These are phyloP conservation scores for Drosophila prostipennis DNA, from an alignment of 2,888 invertebrate species.

Conservation along the genomic window DNA sequence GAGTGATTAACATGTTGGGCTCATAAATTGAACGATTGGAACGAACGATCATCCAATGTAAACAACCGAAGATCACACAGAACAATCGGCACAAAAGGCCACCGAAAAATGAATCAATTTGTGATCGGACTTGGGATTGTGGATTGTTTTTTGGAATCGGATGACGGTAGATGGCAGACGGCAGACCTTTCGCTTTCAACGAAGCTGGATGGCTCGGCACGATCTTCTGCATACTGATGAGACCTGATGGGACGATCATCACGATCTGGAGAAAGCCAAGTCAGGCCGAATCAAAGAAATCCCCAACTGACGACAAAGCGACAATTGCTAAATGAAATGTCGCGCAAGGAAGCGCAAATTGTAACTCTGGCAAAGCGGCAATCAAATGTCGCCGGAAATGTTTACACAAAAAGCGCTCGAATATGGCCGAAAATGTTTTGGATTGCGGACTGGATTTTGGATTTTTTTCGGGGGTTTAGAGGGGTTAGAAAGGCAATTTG, in stretches of 20 bases:
- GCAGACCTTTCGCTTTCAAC: constrained; percentile 73
- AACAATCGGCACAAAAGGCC: constrained; percentile 34
- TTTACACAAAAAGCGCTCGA: constrained; percentile 45
- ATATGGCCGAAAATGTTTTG: constrained; percentile 37
- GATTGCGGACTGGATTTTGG: not conserved
- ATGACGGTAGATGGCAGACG: constrained; percentile 22
- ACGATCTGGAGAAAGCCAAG: constrained; percentile 69
- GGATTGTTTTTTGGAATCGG: not conserved
- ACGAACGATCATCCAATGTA: constrained; percentile 19
- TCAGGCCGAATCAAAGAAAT: constrained; percentile 39
- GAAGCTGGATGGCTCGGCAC: constrained; percentile 44
- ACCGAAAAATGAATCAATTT: constrained; percentile 67
- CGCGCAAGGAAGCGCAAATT: constrained; percentile 62
- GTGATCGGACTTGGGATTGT: constrained; percentile 38
- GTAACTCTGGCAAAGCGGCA: constrained; percentile 39
- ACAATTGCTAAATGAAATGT: constrained; percentile 73
- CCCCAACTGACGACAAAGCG: constrained; percentile 44
- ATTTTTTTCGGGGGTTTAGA: constrained; percentile 22
- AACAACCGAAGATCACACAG: constrained; percentile 33
- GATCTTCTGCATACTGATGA: constrained; percentile 73
- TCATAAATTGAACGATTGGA: constrained; percentile 60
- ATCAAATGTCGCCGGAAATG: constrained; percentile 52
- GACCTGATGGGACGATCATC: constrained; percentile 57
- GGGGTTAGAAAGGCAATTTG: constrained; percentile 68
- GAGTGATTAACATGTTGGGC: constrained; percentile 58